Evolutionary conservation across 2,797 vertebrate genomes (phyloP), one percentile per base, ranked within the genome.

Genomic region (Lepilemur septentrionalis): DNA sequence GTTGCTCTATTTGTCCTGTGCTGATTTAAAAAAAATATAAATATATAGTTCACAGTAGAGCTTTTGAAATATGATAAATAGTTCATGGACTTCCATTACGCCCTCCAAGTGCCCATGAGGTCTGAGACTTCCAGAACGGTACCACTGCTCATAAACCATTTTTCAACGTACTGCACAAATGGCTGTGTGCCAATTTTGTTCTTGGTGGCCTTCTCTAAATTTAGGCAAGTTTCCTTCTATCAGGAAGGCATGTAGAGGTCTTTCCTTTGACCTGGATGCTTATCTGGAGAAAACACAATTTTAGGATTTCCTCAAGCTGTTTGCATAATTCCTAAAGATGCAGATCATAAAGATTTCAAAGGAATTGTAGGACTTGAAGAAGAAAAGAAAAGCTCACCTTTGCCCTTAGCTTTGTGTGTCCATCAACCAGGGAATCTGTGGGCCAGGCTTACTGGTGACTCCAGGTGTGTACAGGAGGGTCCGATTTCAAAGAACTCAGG

Each of bases 261-360:
- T 70, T 75, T 90, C 41, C 78, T 94, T 89, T 96, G 82, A 95
- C 94, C 86, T 92, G 63, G 95, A 86, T 88, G 41, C 67, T 91
- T 80, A 94, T 92, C 91, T 86, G 75, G 96, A 95, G 97, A 97
- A 95, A 32, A 83, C 86, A 43, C 76, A 97, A 97, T 97, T 89
- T 95, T 35, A 95, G 96, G 97, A 97, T 98, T 98, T 98, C 95
- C 97, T 95, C 48, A 88, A 92, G 95, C 94, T 90, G 81, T 73
- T 94, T 96, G 67, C 28, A 89, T 67, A 88, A 95, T 94, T 93
- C 84, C 61, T 91, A 96, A 97, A 95, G 96, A 91, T 4, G 30
- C 28, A 97, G 94, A 81, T 96, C 92, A 88, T 28, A 84, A 73
- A 55, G 63, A 86, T 97, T 98, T 94, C 95, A 97, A 97, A 97